Evolutionary conservation across 2,888 invertebrate species (phyloP), one percentile per base, ranked within the genome.

Genomic region (Standfussiana lucernea): DNA sequence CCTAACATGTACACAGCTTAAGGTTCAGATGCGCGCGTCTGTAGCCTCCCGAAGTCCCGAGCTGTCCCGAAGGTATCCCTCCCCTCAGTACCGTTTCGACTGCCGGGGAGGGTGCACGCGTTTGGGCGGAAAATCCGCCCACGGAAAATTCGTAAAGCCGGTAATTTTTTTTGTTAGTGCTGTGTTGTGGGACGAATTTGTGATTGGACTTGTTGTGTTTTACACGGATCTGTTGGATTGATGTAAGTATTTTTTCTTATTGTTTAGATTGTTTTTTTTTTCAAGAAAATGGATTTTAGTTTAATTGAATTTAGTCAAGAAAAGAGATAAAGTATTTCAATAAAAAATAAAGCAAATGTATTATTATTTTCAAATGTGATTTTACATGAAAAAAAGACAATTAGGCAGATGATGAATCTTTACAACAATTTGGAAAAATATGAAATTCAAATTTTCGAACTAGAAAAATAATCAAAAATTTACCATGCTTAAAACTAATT

Each of bases 21-120:
- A 92, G 93, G 93, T 92, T 93, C 90, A 91, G 95, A 95, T 96
- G 96, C 96, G 96, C 96, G 95, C 96, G 96, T 94, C 95, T 95
- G 90, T 86, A 93, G 91, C 91, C 91, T 94, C 88, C 89, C 87
- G 86, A 89, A 93, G 90, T 91, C 88, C 93, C 77, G 88, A 89
- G 83, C 92, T 94, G 93, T 93, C 94, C 95, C 73, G 82, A 77
- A 79, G 71, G 79, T 74, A 68, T 75, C 87, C 96, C 95, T 95
- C 96, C 88, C 96, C 95, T 95, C 96, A 96, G 96, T 96, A 89
- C 89, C 88, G 87, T 89, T 90, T 90, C 80, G 88, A 89, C 86
- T 86, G 88, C 79, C 88, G 84, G 83, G 89, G 88, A 91, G 92
- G 92, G 90, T 88, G 89, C 91, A 94, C 95, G 95, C 90, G 90